Evolutionary conservation across 2,888 invertebrate species (phyloP).

Genomic region (Phaedon cochleariae): DNA sequence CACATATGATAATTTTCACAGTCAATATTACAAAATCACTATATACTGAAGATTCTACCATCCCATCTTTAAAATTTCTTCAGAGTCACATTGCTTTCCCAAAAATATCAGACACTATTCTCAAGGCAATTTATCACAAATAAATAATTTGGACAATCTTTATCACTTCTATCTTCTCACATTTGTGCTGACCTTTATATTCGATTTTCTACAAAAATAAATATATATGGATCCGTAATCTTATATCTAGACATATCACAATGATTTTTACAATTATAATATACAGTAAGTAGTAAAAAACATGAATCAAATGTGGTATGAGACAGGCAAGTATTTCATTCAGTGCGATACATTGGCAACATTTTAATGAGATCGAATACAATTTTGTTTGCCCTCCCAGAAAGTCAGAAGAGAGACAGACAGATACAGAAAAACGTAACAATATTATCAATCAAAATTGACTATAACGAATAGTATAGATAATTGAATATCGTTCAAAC

Average conservation of each 20-base stretch:
- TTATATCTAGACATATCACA: slow-evolving; percentile 49
- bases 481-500: too few species aligned
- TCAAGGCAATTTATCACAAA: slow-evolving; percentile 49
- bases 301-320: not conserved
- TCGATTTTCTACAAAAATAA: slow-evolving; percentile 48
- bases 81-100: slow-evolving; percentile 11
- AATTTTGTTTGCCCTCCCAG: too few species aligned
- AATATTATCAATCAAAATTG: too few species aligned
- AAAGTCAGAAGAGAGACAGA: too few species aligned
- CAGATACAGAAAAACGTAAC: too few species aligned
- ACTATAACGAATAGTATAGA: too few species aligned
- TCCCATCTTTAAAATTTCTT: slow-evolving; percentile 10
- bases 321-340: not conserved
- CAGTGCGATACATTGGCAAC: not conserved
- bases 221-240: slow-evolving; percentile 43
- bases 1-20: slow-evolving; percentile 36
- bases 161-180: slow-evolving; percentile 24
- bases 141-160: slow-evolving; percentile 29
- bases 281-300: slow-evolving; percentile 41
- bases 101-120: slow-evolving; percentile 43
- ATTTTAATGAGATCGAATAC: not conserved
- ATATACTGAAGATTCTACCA: slow-evolving; percentile 13
- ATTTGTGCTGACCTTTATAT: slow-evolving; percentile 27
- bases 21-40: slow-evolving; percentile 33
- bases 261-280: slow-evolving; percentile 50